phyloP scores from a whole-genome alignment of 2,797 vertebrate genomes.

The Allobates femoralis region DNA sequence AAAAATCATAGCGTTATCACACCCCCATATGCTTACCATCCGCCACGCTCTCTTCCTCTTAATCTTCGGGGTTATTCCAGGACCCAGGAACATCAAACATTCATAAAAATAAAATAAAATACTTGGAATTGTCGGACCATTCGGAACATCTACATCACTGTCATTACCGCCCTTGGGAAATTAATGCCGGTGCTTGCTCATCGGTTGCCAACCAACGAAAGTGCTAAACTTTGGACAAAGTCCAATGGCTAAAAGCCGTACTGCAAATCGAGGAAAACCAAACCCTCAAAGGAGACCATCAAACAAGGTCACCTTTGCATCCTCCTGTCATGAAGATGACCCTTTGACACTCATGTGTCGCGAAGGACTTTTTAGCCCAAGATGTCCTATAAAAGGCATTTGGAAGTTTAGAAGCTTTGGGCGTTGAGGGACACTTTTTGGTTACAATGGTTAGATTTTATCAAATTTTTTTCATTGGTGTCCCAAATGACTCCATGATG shows the following conservation, averaged over 20 bases:
- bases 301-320: background rate
- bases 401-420: no score
- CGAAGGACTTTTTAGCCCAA: no score
- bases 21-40: background rate
- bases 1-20: background rate
- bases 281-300: background rate
- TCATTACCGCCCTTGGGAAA: slow-evolving; percentile 9
- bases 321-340: background rate
- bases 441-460: no score
- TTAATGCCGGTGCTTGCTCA: background rate
- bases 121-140: slow-evolving; percentile 33
- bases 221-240: slow-evolving; percentile 1
- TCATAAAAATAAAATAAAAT: background rate
- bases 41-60: no score
- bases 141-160: slow-evolving; percentile 28
- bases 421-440: no score
- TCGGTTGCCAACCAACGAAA: slow-evolving; percentile 41
- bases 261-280: background rate
- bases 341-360: no score
- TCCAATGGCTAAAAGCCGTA: slow-evolving; percentile 38
- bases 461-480: no score
- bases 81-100: slow-evolving; percentile 12
- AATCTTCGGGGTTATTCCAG: slow-evolving; percentile 2
- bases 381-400: no score
- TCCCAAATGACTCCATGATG: no score